A percentile compares a stretch with the other conserved stretches of the same genome.
Conservation (phyloP, 2,113 vertebrate genomes). For the Cryptoleucopteryx plumbea region DNA sequence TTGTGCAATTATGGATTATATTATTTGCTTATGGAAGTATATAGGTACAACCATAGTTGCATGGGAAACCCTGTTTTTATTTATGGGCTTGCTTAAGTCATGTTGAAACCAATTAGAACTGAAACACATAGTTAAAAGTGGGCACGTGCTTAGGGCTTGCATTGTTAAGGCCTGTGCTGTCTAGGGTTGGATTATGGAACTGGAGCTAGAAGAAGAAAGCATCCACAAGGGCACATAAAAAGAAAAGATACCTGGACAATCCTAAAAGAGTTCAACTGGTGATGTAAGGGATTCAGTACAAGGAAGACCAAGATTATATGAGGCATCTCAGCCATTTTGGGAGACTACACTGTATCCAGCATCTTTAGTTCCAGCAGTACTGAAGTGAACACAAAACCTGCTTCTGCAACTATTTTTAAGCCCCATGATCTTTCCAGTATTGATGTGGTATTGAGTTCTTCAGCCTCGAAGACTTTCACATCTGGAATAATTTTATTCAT, state of each 20-base stretch:
- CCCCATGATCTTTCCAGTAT: not conserved
- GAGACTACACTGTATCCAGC: not conserved
- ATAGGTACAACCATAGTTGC: not conserved
- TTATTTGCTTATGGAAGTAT: not conserved
- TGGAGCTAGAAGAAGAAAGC: not conserved
- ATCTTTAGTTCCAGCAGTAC: not conserved
- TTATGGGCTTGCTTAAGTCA: not conserved
- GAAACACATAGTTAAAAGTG: not conserved
- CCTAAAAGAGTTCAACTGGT: not conserved
- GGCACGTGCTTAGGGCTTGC: not conserved
- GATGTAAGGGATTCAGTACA: rapidly evolving
- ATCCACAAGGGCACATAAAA: not conserved
- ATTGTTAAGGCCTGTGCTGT: not conserved
- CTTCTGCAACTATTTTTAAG: not conserved
- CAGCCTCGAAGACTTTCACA: not conserved
- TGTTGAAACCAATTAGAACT: not conserved
- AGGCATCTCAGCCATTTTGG: not conserved
- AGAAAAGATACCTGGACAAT: not conserved
- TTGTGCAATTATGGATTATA: not conserved
- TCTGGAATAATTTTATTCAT: not conserved
- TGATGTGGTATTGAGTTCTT: not conserved
- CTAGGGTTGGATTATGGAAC: not conserved
- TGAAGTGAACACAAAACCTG: not conserved
- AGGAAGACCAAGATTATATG: not conserved
- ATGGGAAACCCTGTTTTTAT: not conserved